Base-by-base conservation (phyloP, 1,140 invertebrate species). In the Maconellicoccus hirsutus region DNA sequence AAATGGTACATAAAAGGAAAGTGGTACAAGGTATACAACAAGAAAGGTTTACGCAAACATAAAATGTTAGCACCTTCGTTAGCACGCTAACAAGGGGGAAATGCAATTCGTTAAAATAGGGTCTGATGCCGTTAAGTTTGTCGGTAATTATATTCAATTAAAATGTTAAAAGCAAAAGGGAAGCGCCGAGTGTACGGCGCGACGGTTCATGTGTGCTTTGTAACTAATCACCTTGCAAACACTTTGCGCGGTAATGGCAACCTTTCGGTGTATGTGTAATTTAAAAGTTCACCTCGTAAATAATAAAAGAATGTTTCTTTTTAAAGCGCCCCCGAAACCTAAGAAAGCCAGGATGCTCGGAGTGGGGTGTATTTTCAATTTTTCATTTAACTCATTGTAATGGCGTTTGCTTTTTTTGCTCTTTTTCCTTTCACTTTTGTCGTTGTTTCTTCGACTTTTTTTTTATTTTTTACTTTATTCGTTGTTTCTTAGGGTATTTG, bases 71-170 rank as follows among this genome's bases (percentile, higher is more conserved):
- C 42, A 52, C 42, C 42, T 52, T 52, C 42, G 42, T 52, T 52
- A 52, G 42, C 42, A 52, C 29, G 42, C 42, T 52, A 52, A 52
- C 42, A 52, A 52, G 42, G 42, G 42, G 42, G 12, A 52, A 52
- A 52, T 52, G 42, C n/a, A 52, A 52, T 52, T 52, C 42, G 42
- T 52, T 52, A 52, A 52, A 52, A 52, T 52, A 19, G 42, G 42
- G 12, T 52, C 42, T 52, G 42, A 52, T 52, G n/a, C 42, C 42
- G 42, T 52, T 52, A 52, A 52, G 42, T 52, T 52, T 52, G 42
- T 52, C 42, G 42, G 42, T 52, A 52, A 52, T 52, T 52, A 52
- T 52, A 52, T 52, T 52, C 42, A 52, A 52, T 52, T 52, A 52
- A 52, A 52, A 52, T 19, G 42, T 52, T 52, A 52, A 52, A 52